Evolutionary conservation across 1,140 invertebrate genomes (phyloP), one percentile per base, ranked within the genome.

Genomic region (Probaryconus sp.): DNA sequence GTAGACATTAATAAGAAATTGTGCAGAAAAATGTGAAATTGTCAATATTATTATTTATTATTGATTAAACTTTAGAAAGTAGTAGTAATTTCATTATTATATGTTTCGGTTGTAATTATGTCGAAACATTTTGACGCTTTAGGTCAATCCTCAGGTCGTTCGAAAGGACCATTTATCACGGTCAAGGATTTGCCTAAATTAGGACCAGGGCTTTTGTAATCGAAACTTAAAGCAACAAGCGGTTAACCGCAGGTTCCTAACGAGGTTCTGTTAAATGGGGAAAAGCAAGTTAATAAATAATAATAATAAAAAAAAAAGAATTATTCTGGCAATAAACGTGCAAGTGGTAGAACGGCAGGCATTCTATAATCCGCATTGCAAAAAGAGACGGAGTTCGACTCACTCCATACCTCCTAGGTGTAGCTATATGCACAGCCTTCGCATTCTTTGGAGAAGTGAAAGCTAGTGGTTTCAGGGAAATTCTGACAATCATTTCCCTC

Each of bases 371-470:
- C 38, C 50, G 47, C 56, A 65, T 64, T 65, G 65, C 51, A 67
- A 64, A 69, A 61, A 70, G 65, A 74, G 61, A 71, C 42, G 53
- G 56, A 58, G 64, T 67, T 53, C 38, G 42, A 31, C 43, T 70
- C 75, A 21, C 50, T 37, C 60, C 20, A 35, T 48, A 37, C 14
- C 47, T 21, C 18, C 73, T 78, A 78, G 76, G 75, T 77, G 74
- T 72, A 75, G 78, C 71, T 79, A 56, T 72, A 76, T 64, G 69
- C 77, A 79, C 81, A 83, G 82, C 84, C 84, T 85, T 85, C 84
- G 80, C 84, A 85, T 85, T 85, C 83, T 85, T 85, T 78, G 79
- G 67, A 79, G 80, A 85, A 84, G 83, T 85, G 83, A 85, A 85
- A 85, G 83, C 81, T 63, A 80, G 71, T 75, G 79, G 82, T 82